A percentile compares a stretch with the other conserved stretches of the same genome.
These are phyloP conservation scores for Atlantisia rogersi DNA, from an alignment of 2,113 vertebrate genomes.

Conservation along the genomic window DNA sequence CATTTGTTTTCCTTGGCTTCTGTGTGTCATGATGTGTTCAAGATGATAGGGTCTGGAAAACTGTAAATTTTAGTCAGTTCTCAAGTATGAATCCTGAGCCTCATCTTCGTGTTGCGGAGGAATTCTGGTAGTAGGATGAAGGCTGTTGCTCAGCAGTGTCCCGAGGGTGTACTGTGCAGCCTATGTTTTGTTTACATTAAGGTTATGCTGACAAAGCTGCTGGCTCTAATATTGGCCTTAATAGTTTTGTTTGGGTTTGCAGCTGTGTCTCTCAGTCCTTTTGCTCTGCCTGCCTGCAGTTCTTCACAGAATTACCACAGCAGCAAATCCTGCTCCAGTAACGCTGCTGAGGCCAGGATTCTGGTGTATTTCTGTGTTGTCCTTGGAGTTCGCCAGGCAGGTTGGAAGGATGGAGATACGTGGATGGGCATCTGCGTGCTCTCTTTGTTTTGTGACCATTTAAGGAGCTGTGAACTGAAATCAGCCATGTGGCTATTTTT, in stretches of 20 bases:
- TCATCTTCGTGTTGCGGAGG: slow-evolving; percentile 44
- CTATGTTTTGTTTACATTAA: slow-evolving; percentile 45
- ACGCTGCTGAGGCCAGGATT: neutral
- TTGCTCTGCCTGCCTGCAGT: neutral
- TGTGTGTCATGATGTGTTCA: slow-evolving; percentile 81
- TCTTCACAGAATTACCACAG: neutral
- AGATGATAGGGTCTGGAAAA: slow-evolving; percentile 73
- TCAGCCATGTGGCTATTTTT: neutral
- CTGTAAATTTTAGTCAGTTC: slow-evolving; percentile 68
- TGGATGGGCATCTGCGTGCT: neutral
- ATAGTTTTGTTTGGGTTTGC: slow-evolving; percentile 43
- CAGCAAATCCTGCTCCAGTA: neutral
- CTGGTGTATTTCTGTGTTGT: neutral
- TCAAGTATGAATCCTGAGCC: slow-evolving; percentile 63
- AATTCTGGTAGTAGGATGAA: slow-evolving; percentile 53
- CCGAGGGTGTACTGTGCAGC: slow-evolving; percentile 1
- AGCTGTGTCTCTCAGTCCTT: neutral
- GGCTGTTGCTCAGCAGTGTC: slow-evolving; percentile 16
- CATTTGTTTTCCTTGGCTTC: slow-evolving; percentile 84
- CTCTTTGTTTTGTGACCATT: neutral
- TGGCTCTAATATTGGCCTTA: slow-evolving; percentile 37
- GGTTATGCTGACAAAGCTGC: slow-evolving; percentile 52
- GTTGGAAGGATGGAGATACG: neutral
- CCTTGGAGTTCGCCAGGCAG: neutral
- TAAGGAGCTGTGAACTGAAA: neutral